Percentiles rank a stretch among this genome's conserved stretches.
Evolutionary conservation across 2,888 invertebrate species (phyloP).

Genomic region (Dinocampus coccinellae): DNA sequence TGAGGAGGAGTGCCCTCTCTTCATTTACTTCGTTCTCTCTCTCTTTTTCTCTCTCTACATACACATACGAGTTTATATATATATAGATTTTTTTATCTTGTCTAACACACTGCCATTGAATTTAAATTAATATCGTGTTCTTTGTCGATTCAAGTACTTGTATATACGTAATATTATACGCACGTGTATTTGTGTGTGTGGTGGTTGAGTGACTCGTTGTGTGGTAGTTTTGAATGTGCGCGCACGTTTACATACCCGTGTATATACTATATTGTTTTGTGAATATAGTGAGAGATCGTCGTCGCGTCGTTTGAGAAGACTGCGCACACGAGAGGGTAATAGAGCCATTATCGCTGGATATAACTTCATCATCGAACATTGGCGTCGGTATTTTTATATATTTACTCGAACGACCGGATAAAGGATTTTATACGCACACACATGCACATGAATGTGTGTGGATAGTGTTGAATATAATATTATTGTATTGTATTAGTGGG

Average conservation of each 20-base stretch:
- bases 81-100: no score
- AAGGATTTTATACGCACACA: constrained; percentile 5
- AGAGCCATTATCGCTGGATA: constrained; percentile 69
- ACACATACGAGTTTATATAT: no score
- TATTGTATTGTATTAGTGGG: not conserved
- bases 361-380: constrained; percentile 68
- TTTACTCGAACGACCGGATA: constrained; percentile 32
- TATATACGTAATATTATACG: not conserved
- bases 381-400: constrained; percentile 50
- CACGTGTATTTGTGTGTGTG: not conserved
- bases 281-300: constrained; percentile 22
- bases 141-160: constrained; percentile 1
- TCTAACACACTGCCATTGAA: constrained; percentile 1
- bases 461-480: no score
- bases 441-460: constrained; percentile 14
- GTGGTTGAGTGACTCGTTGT: not conserved
- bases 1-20: constrained; percentile 57
- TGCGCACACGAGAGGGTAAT: constrained; percentile 55
- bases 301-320: constrained; percentile 9
- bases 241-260: not conserved
- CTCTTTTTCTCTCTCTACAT: no score
- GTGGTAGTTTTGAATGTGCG: not conserved
- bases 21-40: constrained; percentile 41
- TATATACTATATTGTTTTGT: constrained; percentile 6
- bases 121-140: constrained; percentile 12